Evolutionary conservation across 2,113 vertebrate species (phyloP), one percentile per base, ranked within the genome.

Genomic region (Chamaea fasciata): DNA sequence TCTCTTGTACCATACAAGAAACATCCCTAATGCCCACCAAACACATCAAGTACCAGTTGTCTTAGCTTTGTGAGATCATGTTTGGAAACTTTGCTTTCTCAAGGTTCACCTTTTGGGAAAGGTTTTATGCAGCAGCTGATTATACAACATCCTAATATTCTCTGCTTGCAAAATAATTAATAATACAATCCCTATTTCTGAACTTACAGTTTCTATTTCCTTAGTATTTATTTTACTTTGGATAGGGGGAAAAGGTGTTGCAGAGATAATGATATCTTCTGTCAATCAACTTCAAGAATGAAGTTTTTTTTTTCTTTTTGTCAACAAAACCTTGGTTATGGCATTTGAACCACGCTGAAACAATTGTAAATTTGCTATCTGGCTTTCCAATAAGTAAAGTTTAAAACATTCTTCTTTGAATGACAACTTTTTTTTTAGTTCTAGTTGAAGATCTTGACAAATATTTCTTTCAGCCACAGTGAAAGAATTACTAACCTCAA

Each of bases 401-500:
- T 94, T 80, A 90, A 95, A 90, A 62, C 8, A 69, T 87, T 90
- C 3, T 63, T 71, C 56, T 92, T 90, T 91, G 53, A 83, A 42
- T 55, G 27, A 90, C 82, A 81, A 69, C 2, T 24, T 78, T 70
- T 74, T 70, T 53, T 84, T 76, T n/a, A 42, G 24, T 62, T 94
- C 74, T 89, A 37, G 22, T 85, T 82, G 62, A 96, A 95, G 77
- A 53, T 53, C 57, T 83, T 65, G 59, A 94, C 57, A 94, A 93
- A 89, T 60, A 75, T 77, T 67, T 39, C 84, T 78, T 60, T 94
- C 79, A 67, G 94, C 35, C 60, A 35, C 2, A 92, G 49, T 37
- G 94, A 95, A 94, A 83, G 64, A 95, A 92, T 85, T 89, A 84
- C 64, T 92, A 91, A 83, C 69, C 87, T 89, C 46, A 73, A 81